These are phyloP conservation scores for Campodea augens DNA, from an alignment of 1,140 invertebrate genomes.

Conservation along the genomic window DNA sequence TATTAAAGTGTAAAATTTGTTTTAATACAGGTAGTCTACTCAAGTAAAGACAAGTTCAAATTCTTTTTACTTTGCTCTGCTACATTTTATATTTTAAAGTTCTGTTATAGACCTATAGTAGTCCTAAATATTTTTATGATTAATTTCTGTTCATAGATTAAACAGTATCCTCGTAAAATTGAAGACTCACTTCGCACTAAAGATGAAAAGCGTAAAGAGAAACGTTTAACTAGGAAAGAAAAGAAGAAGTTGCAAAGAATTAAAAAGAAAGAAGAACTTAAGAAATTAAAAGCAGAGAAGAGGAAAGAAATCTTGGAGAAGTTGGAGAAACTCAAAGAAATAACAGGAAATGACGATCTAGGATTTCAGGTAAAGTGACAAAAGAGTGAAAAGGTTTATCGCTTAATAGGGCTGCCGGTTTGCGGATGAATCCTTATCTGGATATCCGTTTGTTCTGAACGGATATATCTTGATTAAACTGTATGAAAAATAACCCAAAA, in stretches of 20 bases:
- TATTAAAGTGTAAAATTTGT: too few species aligned
- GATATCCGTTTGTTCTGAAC: too few species aligned
- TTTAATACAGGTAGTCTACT: too few species aligned
- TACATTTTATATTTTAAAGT: too few species aligned
- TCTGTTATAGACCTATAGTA: too few species aligned
- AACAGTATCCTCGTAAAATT: slow-evolving; percentile 75
- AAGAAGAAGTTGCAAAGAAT: slow-evolving; percentile 66
- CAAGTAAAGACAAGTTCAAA: too few species aligned
- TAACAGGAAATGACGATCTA: slow-evolving; percentile 53
- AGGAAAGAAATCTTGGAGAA: slow-evolving; percentile 79
- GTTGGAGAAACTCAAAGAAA: slow-evolving; percentile 64
- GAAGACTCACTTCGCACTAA: slow-evolving; percentile 60
- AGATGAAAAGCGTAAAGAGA: slow-evolving; percentile 54
- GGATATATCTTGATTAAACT: too few species aligned
- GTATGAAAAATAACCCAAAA: too few species aligned
- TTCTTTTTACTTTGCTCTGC: too few species aligned
- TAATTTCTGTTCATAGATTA: slow-evolving; percentile 45
- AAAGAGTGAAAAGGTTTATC: background rate
- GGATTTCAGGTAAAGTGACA: slow-evolving; percentile 33
- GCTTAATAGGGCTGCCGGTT: too few species aligned
- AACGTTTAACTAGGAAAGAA: slow-evolving; percentile 50
- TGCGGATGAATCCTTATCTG: too few species aligned
- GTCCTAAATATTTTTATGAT: too few species aligned
- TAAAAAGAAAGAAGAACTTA: slow-evolving; percentile 66
- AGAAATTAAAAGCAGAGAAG: slow-evolving; percentile 67